Evolutionary conservation across 2,888 invertebrate species (phyloP).

Genomic region (Ophioninae sp.): DNA sequence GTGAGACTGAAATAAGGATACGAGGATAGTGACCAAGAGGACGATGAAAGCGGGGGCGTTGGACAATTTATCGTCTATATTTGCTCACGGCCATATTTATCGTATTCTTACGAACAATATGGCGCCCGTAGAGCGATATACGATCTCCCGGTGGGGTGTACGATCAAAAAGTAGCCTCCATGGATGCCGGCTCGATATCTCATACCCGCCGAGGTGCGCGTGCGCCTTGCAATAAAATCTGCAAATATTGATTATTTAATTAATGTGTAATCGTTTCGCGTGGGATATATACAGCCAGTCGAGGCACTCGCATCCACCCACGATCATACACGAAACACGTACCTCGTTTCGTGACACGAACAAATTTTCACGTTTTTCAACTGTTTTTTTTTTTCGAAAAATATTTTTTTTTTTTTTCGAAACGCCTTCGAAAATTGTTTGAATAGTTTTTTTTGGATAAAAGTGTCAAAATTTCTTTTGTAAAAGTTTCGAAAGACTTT

Average conservation of each 20-base stretch:
- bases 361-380: conserved; percentile 40
- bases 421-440: too few species aligned
- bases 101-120: conserved; percentile 79
- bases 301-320: conserved; percentile 39
- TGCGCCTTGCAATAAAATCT: conserved; percentile 75
- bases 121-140: conserved; percentile 78
- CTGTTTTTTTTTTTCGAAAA: conserved; percentile 52
- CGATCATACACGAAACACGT: conserved; percentile 33
- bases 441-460: too few species aligned
- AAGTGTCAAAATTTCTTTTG: too few species aligned
- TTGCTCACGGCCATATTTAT: conserved; percentile 79
- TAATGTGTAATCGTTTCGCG: conserved; percentile 77
- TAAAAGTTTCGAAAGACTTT: too few species aligned
- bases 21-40: conserved; percentile 19
- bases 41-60: conserved; percentile 77
- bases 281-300: conserved; percentile 65
- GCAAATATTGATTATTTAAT: conserved; percentile 81
- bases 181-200: conserved; percentile 19
- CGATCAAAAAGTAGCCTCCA: conserved; percentile 73
- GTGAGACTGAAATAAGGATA: conserved; percentile 19
- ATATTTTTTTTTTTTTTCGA: neutral
- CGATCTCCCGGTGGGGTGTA: conserved; percentile 67
- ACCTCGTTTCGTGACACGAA: conserved; percentile 64
- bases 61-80: conserved; percentile 79
- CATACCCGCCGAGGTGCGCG: conserved; percentile 54